These are phyloP conservation scores for Sitta europaea DNA, from an alignment of 2,113 vertebrate species.

Conservation along the genomic window DNA sequence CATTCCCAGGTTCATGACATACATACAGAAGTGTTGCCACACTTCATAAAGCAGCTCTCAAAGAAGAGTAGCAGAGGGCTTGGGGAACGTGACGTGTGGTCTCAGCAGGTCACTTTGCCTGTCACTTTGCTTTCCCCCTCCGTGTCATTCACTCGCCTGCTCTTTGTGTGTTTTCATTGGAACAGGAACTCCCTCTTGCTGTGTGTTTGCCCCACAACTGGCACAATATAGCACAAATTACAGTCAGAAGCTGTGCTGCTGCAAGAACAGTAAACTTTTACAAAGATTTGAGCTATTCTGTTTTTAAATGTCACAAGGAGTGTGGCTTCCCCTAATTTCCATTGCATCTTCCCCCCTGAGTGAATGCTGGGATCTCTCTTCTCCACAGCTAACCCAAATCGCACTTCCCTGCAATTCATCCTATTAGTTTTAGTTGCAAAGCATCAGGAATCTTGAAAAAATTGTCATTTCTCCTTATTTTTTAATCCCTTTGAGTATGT, in stretches of 20 bases:
- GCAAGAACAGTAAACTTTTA: not conserved
- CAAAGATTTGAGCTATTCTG: not conserved
- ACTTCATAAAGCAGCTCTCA: not conserved
- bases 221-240: not conserved
- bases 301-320: not conserved
- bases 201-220: not conserved
- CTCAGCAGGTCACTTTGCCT: not conserved
- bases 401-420: not conserved
- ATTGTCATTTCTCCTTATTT: not conserved
- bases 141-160: rapidly evolving
- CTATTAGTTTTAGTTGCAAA: not conserved
- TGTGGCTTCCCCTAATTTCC: not conserved
- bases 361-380: not conserved
- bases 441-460: not conserved
- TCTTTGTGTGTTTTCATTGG: not conserved
- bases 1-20: not conserved
- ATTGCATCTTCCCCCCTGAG: not conserved
- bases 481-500: not conserved
- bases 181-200: not conserved
- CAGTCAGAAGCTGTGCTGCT: not conserved
- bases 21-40: not conserved
- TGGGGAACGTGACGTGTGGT: not conserved
- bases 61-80: not conserved
- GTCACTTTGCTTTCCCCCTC: not conserved
- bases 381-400: not conserved